phyloP scores from a whole-genome alignment of 2,113 vertebrate genomes.

The Bos javanicus region DNA sequence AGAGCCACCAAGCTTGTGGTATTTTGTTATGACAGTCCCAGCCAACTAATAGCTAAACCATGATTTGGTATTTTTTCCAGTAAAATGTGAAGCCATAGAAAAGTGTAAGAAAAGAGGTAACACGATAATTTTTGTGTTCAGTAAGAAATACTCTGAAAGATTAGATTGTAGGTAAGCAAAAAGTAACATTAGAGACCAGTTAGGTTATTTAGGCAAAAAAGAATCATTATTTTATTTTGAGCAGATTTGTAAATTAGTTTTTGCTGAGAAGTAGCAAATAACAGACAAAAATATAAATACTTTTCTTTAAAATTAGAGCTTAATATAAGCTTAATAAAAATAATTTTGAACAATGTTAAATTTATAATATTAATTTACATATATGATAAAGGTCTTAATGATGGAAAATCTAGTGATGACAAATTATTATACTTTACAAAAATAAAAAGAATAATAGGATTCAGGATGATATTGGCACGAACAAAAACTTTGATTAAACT shows the following conservation, averaged over 20 bases:
- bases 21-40: not conserved
- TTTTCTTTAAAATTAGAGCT: not conserved
- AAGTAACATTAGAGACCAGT: not conserved
- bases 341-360: not conserved
- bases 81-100: not conserved
- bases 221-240: not conserved
- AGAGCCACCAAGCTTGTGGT: not conserved
- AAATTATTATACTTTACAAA: not conserved
- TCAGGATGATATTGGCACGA: not conserved
- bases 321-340: not conserved
- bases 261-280: not conserved
- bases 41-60: not conserved
- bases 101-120: not conserved
- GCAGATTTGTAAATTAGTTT: not conserved
- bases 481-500: not conserved
- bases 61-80: not conserved
- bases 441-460: not conserved
- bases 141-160: not conserved
- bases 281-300: not conserved
- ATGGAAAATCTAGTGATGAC: not conserved
- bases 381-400: not conserved
- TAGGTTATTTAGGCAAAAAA: not conserved
- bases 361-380: constrained; percentile 4
- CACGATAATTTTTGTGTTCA: not conserved
- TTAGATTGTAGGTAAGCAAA: not conserved